Evolutionary conservation across 92 coral and sea anemone species (phyloP), one percentile per base, ranked within the genome.

Genomic region (Siderastrea radians): DNA sequence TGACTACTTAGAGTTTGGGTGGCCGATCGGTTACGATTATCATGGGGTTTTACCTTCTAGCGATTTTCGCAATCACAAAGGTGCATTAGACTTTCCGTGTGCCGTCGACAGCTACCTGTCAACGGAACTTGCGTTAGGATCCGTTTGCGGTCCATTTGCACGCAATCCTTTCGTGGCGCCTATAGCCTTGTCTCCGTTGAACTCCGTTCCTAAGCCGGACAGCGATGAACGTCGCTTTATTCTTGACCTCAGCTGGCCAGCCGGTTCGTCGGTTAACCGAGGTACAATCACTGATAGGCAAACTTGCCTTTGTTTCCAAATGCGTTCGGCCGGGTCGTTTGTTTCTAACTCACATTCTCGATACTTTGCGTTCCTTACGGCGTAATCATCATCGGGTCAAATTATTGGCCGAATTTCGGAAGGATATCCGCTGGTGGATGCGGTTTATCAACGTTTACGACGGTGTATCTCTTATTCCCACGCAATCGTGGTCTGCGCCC

Each of bases 391-490:
- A 26, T 26, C 38, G 38, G 38, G 38, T 26, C 38, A 26, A 26
- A 0, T 26, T 26, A 26, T 26, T 0, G 38, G 38, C 38, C 38
- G 38, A 26, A 26, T 26, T 26, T 26, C 38, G 38, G 38, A 26
- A 26, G 38, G 38, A 26, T 26, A 26, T 0, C 38, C 38, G 38
- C 38, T 26, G 38, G 38, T 26, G 38, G 38, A 26, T 26, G 38
- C 38, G 38, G 38, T 26, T 26, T 26, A 26, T 26, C 38, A 0
- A 26, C 26, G 60, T 74, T 6, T 74, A 74, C 48, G 49, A 74
- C 19, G 79, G 79, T 74, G 79, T 74, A 26, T 74, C 79, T 26
- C 44, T 74, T 51, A 49, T 74, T 57, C 79, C 79, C 14, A 74
- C 59, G 16, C 59, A 74, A 43, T 74, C 49, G 60, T 74, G 79